Evolutionary conservation across 37 sponge, comb jelly and placozoan species (phyloP).

Genomic region (Theonella swinhoei): DNA sequence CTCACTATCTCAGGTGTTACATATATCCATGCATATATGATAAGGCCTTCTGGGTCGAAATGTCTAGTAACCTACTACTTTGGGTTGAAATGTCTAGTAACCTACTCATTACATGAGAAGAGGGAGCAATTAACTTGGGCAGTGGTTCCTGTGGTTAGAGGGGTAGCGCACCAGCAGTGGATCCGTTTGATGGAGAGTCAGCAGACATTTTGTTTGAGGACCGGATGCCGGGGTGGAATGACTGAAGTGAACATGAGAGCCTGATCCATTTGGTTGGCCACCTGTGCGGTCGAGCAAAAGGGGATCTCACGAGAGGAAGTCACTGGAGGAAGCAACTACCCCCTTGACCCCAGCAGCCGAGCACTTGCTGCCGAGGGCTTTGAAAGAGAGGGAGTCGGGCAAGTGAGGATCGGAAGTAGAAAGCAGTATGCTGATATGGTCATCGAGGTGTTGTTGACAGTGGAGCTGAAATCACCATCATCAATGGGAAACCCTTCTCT

Average conservation of each 20-base stretch:
- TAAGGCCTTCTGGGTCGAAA: too few species aligned
- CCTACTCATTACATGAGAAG: too few species aligned
- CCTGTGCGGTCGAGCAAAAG: constrained; percentile 51
- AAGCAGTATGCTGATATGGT: constrained; percentile 16
- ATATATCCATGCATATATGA: too few species aligned
- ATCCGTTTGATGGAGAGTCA: constrained; percentile 45
- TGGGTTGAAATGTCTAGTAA: too few species aligned
- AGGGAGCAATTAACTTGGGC: not conserved
- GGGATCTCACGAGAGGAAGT: constrained; percentile 6
- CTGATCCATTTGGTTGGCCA: constrained; percentile 60
- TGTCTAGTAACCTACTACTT: too few species aligned
- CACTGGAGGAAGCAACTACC: constrained; percentile 7
- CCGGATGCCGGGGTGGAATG: constrained; percentile 64
- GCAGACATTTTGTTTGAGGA: constrained; percentile 27
- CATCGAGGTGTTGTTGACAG: constrained; percentile 40
- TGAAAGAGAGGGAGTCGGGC: constrained; percentile 4
- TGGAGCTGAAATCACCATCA: constrained; percentile 7
- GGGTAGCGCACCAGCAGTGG: constrained; percentile 59
- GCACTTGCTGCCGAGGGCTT: constrained; percentile 67
- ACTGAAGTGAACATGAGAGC: constrained; percentile 40
- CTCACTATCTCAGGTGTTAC: too few species aligned
- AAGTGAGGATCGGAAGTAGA: constrained; percentile 29
- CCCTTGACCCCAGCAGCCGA: constrained; percentile 51
- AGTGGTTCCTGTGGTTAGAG: not conserved
- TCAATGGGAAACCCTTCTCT: not conserved